These are phyloP conservation scores for Siniperca scherzeri DNA, from an alignment of 2,797 vertebrate species.

Conservation along the genomic window DNA sequence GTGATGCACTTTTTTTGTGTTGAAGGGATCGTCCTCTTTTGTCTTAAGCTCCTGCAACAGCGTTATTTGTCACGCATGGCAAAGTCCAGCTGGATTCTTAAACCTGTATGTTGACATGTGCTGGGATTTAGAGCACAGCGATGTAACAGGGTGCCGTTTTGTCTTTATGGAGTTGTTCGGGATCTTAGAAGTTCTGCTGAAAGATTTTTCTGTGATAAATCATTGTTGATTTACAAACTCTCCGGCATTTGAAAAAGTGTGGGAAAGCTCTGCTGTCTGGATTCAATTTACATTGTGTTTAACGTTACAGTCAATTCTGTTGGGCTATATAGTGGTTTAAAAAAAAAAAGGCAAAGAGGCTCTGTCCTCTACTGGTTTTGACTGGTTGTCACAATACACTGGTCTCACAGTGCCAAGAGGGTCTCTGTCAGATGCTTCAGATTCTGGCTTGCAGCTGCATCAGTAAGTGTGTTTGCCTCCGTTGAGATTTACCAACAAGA, in stretches of 20 bases:
- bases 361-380: conserved; percentile 3
- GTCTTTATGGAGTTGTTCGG: neutral
- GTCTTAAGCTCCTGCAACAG: neutral
- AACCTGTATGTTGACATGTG: conserved; percentile 1
- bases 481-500: conserved; percentile 11
- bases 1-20: conserved; percentile 29
- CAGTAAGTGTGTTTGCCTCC: neutral
- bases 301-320: neutral
- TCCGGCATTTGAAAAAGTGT: neutral
- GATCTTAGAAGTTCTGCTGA: neutral
- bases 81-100: conserved; percentile 42
- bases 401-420: neutral
- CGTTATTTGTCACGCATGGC: conserved; percentile 27
- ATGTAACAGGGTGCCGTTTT: neutral
- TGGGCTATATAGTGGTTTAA: neutral
- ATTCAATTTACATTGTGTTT: neutral
- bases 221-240: neutral
- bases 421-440: conserved; percentile 4
- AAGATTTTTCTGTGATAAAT: neutral
- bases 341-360: no score
- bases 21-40: conserved; percentile 14
- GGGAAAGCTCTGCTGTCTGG: neutral
- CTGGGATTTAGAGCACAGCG: neutral
- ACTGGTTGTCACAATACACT: neutral
- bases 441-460: neutral